Base-by-base conservation (phyloP, 1,140 invertebrate genomes). In the Cydia splendana region DNA sequence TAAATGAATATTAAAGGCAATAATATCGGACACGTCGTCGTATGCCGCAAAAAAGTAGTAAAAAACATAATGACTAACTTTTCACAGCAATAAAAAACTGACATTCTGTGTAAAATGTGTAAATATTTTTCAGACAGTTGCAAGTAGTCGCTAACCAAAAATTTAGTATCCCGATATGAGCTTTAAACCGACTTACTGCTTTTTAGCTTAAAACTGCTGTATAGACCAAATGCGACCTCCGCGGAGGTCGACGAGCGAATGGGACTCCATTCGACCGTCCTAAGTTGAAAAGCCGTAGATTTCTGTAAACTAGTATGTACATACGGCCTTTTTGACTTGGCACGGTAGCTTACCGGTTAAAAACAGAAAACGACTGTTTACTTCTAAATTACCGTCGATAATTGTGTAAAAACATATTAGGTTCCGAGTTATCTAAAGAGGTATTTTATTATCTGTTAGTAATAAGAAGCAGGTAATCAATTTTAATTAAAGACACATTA, bases 221-320 rank as follows among this genome's bases (percentile, higher is more conserved):
- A 71, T 71, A 71, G n/a, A 42, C 67, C 38, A 71, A 71, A 42
- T 18, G 38, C 67, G 67, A 71, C 34, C 67, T 71, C 67, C 67
- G 18, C 15, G 67, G 67, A 71, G 67, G 67, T 42, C 67, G 67
- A 18, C n/a, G 15, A 71, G 30, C 67, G 30, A 71, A 71, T 34
- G 30, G 30, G n/a, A 18, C 67, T 67, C 57, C 57, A 24, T 62
- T 24, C 57, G 10, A 62, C 18, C 20, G n/a, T n/a, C 57, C 57
- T 12, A 24, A 62, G 2, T 24, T 12, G n/a, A 24, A 62, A 62
- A n/a, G 20, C 18, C 18, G 57, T 62, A 24, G 0, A 9, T 62
- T 24, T n/a, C 0, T 62, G 12, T 6, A n/a, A 62, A 24, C 7
- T 24, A 9, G n/a, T 12, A 24, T 12, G 15, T 9, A 20, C 15